These are phyloP conservation scores for Drosophila affinis DNA, from an alignment of 2,888 invertebrate species.

Conservation along the genomic window DNA sequence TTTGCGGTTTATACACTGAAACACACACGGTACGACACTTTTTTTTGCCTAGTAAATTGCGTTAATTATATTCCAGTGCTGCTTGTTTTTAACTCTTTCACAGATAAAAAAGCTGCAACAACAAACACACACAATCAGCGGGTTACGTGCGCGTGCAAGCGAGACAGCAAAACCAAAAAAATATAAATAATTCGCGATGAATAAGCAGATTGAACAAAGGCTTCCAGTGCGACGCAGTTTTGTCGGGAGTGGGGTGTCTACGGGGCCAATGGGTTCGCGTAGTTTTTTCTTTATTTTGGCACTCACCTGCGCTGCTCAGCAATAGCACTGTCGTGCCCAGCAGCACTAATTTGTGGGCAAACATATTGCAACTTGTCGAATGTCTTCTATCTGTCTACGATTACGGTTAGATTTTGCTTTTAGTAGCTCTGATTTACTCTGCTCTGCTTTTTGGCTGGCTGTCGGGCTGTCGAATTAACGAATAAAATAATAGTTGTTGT, in stretches of 20 bases:
- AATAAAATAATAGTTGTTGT: no score
- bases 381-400: neutral
- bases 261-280: neutral
- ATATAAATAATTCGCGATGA: conserved; percentile 64
- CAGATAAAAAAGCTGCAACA: conserved; percentile 33
- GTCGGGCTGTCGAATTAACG: no score
- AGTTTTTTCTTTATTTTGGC: conserved; percentile 28
- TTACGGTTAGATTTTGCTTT: neutral
- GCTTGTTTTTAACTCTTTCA: conserved; percentile 13
- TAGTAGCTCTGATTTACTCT: neutral
- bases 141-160: conserved; percentile 32
- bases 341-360: conserved; percentile 63
- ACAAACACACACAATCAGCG: neutral
- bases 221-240: conserved; percentile 43
- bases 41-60: neutral
- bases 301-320: conserved; percentile 70
- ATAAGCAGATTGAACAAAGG: conserved; percentile 70
- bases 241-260: conserved; percentile 5
- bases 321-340: conserved; percentile 64
- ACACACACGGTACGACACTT: neutral
- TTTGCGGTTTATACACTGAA: conserved; percentile 8
- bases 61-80: neutral
- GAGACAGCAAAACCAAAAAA: conserved; percentile 38
- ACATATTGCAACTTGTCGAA: conserved; percentile 56
- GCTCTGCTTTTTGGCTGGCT: no score